These are phyloP conservation scores for Phortica variegata DNA, from an alignment of 1,140 invertebrate genomes.

Conservation along the genomic window DNA sequence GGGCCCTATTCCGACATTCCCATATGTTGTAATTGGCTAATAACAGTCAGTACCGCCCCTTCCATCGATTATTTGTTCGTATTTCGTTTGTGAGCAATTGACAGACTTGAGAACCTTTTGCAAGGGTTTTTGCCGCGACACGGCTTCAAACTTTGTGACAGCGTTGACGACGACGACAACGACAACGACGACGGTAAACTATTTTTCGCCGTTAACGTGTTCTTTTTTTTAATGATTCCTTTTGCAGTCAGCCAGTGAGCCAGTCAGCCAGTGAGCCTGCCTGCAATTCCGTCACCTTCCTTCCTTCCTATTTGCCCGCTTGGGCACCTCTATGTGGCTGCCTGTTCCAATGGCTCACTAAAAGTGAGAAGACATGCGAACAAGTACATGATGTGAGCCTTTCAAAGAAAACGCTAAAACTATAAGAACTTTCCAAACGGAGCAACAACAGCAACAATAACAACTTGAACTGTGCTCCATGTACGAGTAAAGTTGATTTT, in stretches of 20 bases:
- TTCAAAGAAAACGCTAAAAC: conserved; percentile 34
- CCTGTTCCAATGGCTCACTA: conserved; percentile 38
- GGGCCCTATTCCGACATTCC: too few species aligned
- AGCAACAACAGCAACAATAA: conserved; percentile 4
- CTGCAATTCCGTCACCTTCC: background rate
- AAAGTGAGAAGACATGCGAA: conserved; percentile 42
- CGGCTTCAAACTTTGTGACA: conserved; percentile 19
- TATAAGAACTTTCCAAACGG: conserved; percentile 27
- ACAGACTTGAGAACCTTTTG: conserved; percentile 39
- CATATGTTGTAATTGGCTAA: too few species aligned
- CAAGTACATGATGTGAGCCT: conserved; percentile 48
- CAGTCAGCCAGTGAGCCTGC: conserved; percentile 16
- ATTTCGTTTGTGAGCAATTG: too few species aligned
- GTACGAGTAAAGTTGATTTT: background rate
- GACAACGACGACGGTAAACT: conserved; percentile 48
- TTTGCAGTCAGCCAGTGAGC: conserved; percentile 33
- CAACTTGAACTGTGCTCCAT: background rate
- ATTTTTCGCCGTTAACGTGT: conserved; percentile 47
- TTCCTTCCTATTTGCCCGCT: background rate
- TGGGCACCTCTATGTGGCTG: conserved; percentile 2
- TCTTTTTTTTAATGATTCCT: conserved; percentile 47
- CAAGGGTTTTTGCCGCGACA: conserved; percentile 46
- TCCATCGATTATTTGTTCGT: too few species aligned
- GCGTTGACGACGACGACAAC: background rate
- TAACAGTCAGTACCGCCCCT: too few species aligned